phyloP scores from a whole-genome alignment of 2,113 vertebrate species.

The Cyanoderma ruficeps region DNA sequence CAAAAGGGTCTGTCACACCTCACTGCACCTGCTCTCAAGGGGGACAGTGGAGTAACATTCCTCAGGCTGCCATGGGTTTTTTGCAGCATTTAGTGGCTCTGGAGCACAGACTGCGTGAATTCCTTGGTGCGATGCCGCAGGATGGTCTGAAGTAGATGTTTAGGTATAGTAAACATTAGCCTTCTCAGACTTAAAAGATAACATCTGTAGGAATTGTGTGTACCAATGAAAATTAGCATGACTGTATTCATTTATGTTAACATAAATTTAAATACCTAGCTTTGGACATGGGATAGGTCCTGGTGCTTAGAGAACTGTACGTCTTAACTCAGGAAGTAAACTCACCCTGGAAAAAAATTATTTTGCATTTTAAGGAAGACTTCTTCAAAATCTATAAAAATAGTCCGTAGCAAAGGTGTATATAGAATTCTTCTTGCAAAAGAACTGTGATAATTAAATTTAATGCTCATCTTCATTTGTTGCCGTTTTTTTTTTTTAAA shows the following conservation, averaged over 20 bases:
- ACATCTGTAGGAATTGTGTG: background rate
- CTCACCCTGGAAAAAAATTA: background rate
- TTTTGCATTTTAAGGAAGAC: background rate
- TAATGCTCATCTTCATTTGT: background rate
- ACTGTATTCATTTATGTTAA: background rate
- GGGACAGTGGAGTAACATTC: fast-evolving
- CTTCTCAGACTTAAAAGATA: background rate
- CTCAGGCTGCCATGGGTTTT: fast-evolving
- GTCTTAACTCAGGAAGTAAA: background rate
- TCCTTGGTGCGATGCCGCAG: background rate
- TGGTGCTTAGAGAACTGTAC: background rate
- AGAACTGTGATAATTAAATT: background rate
- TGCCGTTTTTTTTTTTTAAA: background rate
- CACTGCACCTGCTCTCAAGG: background rate
- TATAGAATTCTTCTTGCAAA: background rate
- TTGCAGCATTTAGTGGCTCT: background rate
- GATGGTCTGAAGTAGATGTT: background rate
- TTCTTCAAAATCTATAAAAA: background rate
- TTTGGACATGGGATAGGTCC: background rate
- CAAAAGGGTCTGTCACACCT: background rate
- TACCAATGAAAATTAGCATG: background rate
- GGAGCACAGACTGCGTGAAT: background rate
- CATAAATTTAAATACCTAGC: background rate
- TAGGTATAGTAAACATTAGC: background rate
- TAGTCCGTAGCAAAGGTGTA: background rate